Evolutionary conservation across 2,888 invertebrate genomes (phyloP).

Genomic region (Agapostemon virescens): DNA sequence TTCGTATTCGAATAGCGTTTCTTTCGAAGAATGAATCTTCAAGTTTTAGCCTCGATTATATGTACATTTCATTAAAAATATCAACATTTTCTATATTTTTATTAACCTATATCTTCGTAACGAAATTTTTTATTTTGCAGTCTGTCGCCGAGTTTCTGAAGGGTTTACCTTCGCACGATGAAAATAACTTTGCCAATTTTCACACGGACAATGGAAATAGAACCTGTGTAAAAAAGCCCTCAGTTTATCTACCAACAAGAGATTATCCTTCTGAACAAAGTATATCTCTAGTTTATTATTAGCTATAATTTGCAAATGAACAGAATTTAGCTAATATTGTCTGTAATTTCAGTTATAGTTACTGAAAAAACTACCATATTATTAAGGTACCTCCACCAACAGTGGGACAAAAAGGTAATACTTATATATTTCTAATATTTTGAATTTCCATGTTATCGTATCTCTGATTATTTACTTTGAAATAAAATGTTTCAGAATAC

Average conservation of each 20-base stretch:
- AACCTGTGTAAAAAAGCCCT: slow-evolving; percentile 91
- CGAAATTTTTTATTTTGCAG: slow-evolving; percentile 81
- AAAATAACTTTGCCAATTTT: slow-evolving; percentile 94
- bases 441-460: neutral
- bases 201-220: slow-evolving; percentile 92
- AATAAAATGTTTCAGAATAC: slow-evolving; percentile 80
- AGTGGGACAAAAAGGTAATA: slow-evolving; percentile 95
- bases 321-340: slow-evolving; percentile 32
- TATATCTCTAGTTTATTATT: slow-evolving; percentile 80
- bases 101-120: neutral
- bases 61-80: neutral
- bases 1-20: neutral
- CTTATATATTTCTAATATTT: slow-evolving; percentile 6
- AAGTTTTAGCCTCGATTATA: neutral
- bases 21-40: slow-evolving; percentile 4
- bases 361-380: slow-evolving; percentile 97
- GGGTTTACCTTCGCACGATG: slow-evolving; percentile 94
- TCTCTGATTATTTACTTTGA: slow-evolving; percentile 11
- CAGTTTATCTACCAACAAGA: slow-evolving; percentile 95
- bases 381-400: slow-evolving; percentile 95
- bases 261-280: slow-evolving; percentile 96
- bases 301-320: neutral
- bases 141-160: slow-evolving; percentile 94
- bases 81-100: neutral
- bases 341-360: slow-evolving; percentile 90